Evolutionary conservation across 2,888 invertebrate species (phyloP).

Genomic region (Cartodere bifasciata): DNA sequence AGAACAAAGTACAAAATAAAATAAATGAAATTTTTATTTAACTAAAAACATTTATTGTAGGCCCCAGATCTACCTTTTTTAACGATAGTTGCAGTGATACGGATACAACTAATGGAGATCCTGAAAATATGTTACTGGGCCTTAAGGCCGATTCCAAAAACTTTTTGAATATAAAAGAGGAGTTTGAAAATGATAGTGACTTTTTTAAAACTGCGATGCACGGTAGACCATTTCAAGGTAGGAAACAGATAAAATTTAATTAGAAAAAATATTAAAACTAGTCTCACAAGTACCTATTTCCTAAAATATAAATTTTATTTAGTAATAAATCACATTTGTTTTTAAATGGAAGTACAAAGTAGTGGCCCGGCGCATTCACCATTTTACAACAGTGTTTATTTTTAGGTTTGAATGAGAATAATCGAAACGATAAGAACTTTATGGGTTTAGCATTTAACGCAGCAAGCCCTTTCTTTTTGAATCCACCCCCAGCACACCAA

Average conservation of each 20-base stretch:
- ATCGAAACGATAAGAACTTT: background rate
- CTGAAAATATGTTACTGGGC: conserved; percentile 22
- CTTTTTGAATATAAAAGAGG: conserved; percentile 35
- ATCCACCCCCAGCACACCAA: conserved; percentile 32
- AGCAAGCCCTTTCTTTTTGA: conserved; percentile 22
- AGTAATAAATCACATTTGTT: too few species aligned
- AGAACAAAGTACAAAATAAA: conserved; percentile 48
- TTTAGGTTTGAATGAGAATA: background rate
- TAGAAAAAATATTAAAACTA: too few species aligned
- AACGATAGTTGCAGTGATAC: conserved; percentile 41
- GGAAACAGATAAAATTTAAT: too few species aligned
- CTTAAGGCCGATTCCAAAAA: conserved; percentile 23
- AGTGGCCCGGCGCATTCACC: too few species aligned
- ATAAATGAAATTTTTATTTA: background rate
- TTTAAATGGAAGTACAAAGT: too few species aligned
- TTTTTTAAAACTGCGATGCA: conserved; percentile 23
- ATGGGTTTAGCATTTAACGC: background rate
- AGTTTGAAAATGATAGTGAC: conserved; percentile 30
- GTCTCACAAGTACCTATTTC: too few species aligned
- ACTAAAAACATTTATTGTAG: conserved; percentile 24
- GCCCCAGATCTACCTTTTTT: conserved; percentile 36
- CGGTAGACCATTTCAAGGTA: conserved; percentile 25
- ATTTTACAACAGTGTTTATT: too few species aligned
- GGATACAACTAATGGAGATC: conserved; percentile 31
- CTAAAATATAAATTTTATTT: too few species aligned